Evolutionary conservation across 1,140 invertebrate genomes (phyloP).

Genomic region (Macrostomum lignano): DNA sequence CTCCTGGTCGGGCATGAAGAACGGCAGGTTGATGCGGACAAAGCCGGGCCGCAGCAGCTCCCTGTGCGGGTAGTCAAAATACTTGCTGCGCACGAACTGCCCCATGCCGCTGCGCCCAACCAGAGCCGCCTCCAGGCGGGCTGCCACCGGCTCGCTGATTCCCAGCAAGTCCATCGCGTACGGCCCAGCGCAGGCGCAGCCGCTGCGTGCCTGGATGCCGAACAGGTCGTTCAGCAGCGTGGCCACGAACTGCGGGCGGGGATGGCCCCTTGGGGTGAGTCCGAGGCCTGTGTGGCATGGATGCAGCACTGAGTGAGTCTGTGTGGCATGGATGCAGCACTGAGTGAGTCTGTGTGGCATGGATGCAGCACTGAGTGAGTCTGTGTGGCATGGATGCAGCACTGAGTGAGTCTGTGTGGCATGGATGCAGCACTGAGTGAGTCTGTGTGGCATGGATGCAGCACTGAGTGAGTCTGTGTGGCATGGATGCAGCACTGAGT

Average conservation of each 20-base stretch:
- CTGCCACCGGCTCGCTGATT: not conserved
- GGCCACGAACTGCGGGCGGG: conserved; percentile 56
- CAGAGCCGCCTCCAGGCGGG: not conserved
- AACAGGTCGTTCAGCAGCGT: conserved; percentile 63
- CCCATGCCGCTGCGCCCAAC: not conserved
- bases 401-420: too few species aligned
- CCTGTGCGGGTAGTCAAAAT: not conserved
- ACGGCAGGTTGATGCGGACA: conserved; percentile 51
- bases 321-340: not conserved
- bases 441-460: too few species aligned
- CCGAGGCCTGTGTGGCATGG: not conserved
- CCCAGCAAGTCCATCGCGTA: conserved; percentile 32
- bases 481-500: too few species aligned
- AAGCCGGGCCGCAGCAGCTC: conserved; percentile 40
- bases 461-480: too few species aligned
- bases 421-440: too few species aligned
- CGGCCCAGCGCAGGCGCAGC: conserved; percentile 50
- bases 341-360: conserved; percentile 15
- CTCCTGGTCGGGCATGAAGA: conserved; percentile 48
- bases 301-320: not conserved
- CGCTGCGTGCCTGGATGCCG: conserved; percentile 57
- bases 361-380: too few species aligned
- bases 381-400: too few species aligned
- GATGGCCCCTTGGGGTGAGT: conserved; percentile 17
- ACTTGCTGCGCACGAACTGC: not conserved